These are phyloP conservation scores for Oostethus manadensis DNA, from an alignment of 2,113 vertebrate genomes.

Conservation along the genomic window DNA sequence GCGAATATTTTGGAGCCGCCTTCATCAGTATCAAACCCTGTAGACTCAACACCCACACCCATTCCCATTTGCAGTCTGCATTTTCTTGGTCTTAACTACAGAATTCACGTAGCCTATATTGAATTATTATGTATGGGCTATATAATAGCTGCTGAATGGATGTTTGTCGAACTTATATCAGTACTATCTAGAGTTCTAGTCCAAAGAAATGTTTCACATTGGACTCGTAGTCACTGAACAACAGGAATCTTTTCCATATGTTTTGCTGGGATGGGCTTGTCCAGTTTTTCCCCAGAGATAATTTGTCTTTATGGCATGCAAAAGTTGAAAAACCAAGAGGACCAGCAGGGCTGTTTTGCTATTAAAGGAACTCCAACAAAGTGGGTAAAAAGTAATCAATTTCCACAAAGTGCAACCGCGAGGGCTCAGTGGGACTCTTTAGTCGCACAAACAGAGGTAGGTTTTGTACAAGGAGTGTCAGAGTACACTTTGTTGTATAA, in stretches of 20 bases:
- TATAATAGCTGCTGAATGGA: too few species aligned
- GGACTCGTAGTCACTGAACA: slow-evolving; percentile 29
- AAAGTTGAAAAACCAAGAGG: slow-evolving; percentile 3
- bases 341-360: slow-evolving; percentile 18
- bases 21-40: slow-evolving; percentile 6
- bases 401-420: slow-evolving; percentile 16
- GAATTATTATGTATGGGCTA: too few species aligned
- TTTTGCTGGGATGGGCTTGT: slow-evolving; percentile 13
- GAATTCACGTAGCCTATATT: too few species aligned
- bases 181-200: too few species aligned
- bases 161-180: too few species aligned
- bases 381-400: slow-evolving; percentile 23
- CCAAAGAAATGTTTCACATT: too few species aligned
- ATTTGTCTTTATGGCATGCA: slow-evolving; percentile 9
- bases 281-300: not conserved
- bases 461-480: slow-evolving; percentile 1
- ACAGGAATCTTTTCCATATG: slow-evolving; percentile 41
- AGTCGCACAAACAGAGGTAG: slow-evolving; percentile 32
- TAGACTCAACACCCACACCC: too few species aligned
- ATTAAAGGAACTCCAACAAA: slow-evolving; percentile 24
- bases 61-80: too few species aligned
- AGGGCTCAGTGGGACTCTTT: slow-evolving; percentile 13
- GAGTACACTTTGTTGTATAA: too few species aligned
- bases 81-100: too few species aligned
- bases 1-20: slow-evolving; percentile 26